These are phyloP conservation scores for Ostrea denselamellosa DNA, from an alignment of 1,140 invertebrate genomes.

Conservation along the genomic window DNA sequence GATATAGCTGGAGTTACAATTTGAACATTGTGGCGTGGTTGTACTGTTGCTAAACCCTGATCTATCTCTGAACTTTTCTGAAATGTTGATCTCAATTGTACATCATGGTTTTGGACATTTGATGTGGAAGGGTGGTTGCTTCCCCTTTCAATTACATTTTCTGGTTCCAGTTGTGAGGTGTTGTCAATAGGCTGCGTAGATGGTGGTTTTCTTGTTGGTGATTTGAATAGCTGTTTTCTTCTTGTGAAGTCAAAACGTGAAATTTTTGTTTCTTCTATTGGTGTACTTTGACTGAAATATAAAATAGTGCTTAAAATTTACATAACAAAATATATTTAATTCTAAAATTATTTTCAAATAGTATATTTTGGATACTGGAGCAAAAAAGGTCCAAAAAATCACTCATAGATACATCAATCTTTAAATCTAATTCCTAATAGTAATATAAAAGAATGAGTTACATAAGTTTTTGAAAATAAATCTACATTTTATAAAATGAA, in stretches of 20 bases:
- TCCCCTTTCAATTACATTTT: neutral
- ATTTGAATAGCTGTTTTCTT: conserved; percentile 25
- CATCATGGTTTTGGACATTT: neutral
- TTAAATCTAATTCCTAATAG: too few species aligned
- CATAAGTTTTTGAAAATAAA: too few species aligned
- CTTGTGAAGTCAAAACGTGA: neutral
- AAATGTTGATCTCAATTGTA: neutral
- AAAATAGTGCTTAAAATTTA: too few species aligned
- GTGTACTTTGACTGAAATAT: neutral
- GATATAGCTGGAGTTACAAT: neutral
- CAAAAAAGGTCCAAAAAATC: too few species aligned
- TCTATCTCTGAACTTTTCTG: neutral
- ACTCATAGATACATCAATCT: too few species aligned
- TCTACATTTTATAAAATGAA: too few species aligned
- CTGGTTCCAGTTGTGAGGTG: neutral
- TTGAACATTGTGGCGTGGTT: neutral
- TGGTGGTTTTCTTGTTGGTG: neutral
- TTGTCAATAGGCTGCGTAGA: neutral
- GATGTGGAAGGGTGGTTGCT: neutral
- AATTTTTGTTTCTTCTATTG: neutral
- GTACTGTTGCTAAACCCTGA: neutral
- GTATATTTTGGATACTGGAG: too few species aligned
- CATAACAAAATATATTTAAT: too few species aligned
- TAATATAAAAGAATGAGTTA: too few species aligned
- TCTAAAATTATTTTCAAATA: too few species aligned